Evolutionary conservation across 2,797 vertebrate species (phyloP), one percentile per base, ranked within the genome.

Genomic region (Balearica regulorum): DNA sequence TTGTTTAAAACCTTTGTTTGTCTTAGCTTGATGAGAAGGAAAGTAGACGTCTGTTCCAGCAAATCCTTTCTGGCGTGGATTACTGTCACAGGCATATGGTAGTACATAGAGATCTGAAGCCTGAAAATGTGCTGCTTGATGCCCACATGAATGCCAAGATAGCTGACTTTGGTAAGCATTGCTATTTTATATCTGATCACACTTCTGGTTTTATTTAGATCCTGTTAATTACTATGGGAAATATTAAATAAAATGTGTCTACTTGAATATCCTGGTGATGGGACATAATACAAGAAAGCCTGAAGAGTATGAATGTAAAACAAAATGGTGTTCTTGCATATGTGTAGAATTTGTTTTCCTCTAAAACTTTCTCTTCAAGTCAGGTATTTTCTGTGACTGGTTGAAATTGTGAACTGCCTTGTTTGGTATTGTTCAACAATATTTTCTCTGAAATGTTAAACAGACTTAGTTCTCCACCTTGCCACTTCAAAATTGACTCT

Each of bases 101-200:
- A 96, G 99, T 99, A 78, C 99, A 99, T 89, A 97, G 99, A 96
- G 99, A 99, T 98, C 98, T 99, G 99, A 99, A 97, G 71, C 83
- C 83, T 76, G 83, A 85, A 76, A 99, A 99, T 20, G 99, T 99
- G 87, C 97, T 99, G 89, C 99, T 99, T 51, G 99, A 99, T 80
- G 99, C 99, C 25, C 99, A 99, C 94, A 99, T 99, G 99, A 99
- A 99, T 93, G 99, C 99, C 71, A 99, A 99, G 98, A 99, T 99
- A 51, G 99, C 99, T 39, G 99, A 99, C 96, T 99, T 99, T 76
- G 99, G 99, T 99, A 97, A 98, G 98, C 79, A 55, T 60, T 43
- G 24, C 22, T 73, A 33, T 89, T 73, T 65, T 82, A 76, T 65
- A 82, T 49, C 37, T 66, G 19, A 53, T 81, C 17, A 54, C 28